Evolutionary conservation across 2,888 invertebrate species (phyloP), one percentile per base, ranked within the genome.

Genomic region (Orthonevra nobilis): DNA sequence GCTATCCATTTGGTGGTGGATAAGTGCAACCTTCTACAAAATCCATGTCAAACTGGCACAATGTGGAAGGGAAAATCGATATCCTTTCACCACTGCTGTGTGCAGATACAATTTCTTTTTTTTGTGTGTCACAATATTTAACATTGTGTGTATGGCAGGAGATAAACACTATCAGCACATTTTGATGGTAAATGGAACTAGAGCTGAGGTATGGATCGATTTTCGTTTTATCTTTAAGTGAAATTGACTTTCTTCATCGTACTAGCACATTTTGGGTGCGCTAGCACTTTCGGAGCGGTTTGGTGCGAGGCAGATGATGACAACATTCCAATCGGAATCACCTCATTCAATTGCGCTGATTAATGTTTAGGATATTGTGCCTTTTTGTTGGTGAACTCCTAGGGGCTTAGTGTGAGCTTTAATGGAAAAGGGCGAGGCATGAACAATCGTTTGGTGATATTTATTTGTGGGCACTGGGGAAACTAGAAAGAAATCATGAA

Each of bases 321-420:
- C 9, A 40, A 40, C 40, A 42, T 50, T 30, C 50, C 40, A 40
- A 20, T 50, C 63, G 15, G 30, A 63, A 63, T 28, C 48, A 63
- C 40, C 63, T 40, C 28, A 20, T 38, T 63, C 23, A 10, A 50
- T 38, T 30, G 40, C 40, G 38, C 50, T 50, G 48, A 63, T 63
- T 50, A 50, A 63, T 63, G 40, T 63, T 28, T 50, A 40, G 63
- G 40, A 63, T 50, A 30, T 54, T 66, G 26, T 42, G 20, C 17
- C 14, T n/a, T n/a, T 56, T 73, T 32, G 17, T 15, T 15, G 1
- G 15, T 23, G 6, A 3, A 23, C n/a, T n/a, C n/a, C n/a, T 4
- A 23, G 23, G 5, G 23, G 23, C 3, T 5, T 3, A 23, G 23
- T 23, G 23, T 23, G 3, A 23, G 23, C 23, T 23, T 23, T 4